Conservation (phyloP, 2,888 invertebrate species). For the Ormyrus pomaceus region DNA sequence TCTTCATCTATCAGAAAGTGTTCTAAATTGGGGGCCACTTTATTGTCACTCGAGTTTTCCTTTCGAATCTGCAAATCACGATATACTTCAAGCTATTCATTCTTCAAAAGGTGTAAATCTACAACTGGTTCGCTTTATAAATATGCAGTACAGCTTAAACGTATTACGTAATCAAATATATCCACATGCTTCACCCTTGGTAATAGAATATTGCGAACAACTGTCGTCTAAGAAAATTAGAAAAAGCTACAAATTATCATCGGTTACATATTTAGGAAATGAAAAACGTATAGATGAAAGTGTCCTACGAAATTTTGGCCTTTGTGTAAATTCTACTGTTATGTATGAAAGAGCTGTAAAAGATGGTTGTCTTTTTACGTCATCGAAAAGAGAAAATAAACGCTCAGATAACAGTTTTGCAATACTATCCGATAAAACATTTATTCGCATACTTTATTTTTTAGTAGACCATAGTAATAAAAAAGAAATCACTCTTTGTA, state of each 20-base stretch:
- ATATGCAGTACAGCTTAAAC: not conserved
- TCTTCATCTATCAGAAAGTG: too few species aligned
- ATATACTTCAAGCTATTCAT: too few species aligned
- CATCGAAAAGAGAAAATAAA: not conserved
- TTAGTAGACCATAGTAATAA: too few species aligned
- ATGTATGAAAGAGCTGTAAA: not conserved
- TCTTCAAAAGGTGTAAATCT: too few species aligned
- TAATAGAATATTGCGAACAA: not conserved
- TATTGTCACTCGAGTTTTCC: not conserved
- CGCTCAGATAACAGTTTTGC: too few species aligned
- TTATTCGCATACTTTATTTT: too few species aligned
- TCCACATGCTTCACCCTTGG: slow-evolving; percentile 3
- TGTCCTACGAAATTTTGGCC: too few species aligned
- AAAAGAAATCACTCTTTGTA: too few species aligned
- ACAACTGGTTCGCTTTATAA: not conserved
- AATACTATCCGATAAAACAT: too few species aligned
- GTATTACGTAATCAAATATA: not conserved
- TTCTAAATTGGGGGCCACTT: not conserved
- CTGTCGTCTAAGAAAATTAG: not conserved
- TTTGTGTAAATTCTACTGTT: not conserved
- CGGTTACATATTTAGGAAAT: slow-evolving; percentile 8
- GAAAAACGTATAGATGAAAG: not conserved
- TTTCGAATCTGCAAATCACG: not conserved
- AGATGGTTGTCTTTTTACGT: slow-evolving; percentile 1
- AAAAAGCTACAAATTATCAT: not conserved